phyloP scores from a whole-genome alignment of 2,113 vertebrate genomes.

The Ageneiosus marmoratus region DNA sequence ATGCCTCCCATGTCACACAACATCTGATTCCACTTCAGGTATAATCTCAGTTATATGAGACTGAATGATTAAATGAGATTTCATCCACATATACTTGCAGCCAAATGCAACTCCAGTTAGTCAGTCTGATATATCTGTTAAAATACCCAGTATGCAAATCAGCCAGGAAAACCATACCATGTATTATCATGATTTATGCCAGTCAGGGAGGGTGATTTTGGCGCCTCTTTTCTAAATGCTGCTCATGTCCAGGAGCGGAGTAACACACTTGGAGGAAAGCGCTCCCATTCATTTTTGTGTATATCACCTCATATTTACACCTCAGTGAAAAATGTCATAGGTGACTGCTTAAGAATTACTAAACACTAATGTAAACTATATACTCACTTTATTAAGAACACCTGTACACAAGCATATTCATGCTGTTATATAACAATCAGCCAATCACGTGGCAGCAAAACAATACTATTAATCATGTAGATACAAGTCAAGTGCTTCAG shows the following conservation, averaged over 20 bases:
- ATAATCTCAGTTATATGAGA: no score
- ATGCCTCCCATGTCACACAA: no score
- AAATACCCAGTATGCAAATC: neutral
- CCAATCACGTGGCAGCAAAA: no score
- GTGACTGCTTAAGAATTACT: neutral
- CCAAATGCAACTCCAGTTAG: neutral
- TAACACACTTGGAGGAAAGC: no score
- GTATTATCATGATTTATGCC: neutral
- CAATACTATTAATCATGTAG: no score
- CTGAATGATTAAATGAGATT: no score
- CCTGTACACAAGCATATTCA: neutral
- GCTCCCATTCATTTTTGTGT: no score
- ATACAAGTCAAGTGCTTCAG: no score
- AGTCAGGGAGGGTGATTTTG: no score
- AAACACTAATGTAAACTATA: neutral
- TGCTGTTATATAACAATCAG: neutral
- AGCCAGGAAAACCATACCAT: neutral
- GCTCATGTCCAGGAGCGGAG: no score
- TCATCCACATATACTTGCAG: neutral
- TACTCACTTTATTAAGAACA: neutral
- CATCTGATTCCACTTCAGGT: no score
- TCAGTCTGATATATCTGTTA: neutral
- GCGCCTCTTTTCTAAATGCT: no score
- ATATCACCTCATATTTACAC: neutral
- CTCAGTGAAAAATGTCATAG: neutral